These are phyloP conservation scores for Amblyornis subalaris DNA, from an alignment of 2,113 vertebrate genomes.

Conservation along the genomic window DNA sequence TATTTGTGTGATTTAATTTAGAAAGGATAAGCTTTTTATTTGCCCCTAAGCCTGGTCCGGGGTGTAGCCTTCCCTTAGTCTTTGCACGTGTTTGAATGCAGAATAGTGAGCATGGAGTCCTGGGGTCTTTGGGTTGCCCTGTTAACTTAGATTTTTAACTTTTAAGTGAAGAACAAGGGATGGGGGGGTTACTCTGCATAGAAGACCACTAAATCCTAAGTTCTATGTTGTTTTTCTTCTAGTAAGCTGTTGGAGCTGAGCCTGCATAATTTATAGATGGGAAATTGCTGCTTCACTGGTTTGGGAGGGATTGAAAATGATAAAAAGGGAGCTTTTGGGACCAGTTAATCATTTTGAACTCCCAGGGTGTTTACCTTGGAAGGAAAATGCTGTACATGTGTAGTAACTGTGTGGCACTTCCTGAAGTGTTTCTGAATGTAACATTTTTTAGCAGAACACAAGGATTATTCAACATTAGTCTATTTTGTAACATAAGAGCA, in stretches of 20 bases:
- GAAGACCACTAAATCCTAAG: not conserved
- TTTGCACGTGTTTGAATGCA: not conserved
- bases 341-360: not conserved
- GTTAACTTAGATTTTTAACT: not conserved
- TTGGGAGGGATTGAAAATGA: not conserved
- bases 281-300: not conserved
- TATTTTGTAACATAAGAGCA: not conserved
- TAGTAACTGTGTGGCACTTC: not conserved
- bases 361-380: not conserved
- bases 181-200: not conserved
- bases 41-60: not conserved
- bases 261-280: not conserved
- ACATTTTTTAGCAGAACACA: not conserved
- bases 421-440: not conserved
- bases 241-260: conserved; percentile 1
- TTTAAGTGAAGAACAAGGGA: not conserved
- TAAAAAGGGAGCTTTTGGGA: not conserved
- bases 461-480: not conserved
- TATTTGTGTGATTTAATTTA: conserved; percentile 10
- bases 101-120: not conserved
- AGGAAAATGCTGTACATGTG: not conserved
- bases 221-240: not conserved
- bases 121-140: not conserved
- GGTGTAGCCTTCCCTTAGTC: not conserved
- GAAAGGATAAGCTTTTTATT: conserved; percentile 24